These are phyloP conservation scores for Leucophenga varia DNA, from an alignment of 1,140 invertebrate genomes.

Conservation along the genomic window DNA sequence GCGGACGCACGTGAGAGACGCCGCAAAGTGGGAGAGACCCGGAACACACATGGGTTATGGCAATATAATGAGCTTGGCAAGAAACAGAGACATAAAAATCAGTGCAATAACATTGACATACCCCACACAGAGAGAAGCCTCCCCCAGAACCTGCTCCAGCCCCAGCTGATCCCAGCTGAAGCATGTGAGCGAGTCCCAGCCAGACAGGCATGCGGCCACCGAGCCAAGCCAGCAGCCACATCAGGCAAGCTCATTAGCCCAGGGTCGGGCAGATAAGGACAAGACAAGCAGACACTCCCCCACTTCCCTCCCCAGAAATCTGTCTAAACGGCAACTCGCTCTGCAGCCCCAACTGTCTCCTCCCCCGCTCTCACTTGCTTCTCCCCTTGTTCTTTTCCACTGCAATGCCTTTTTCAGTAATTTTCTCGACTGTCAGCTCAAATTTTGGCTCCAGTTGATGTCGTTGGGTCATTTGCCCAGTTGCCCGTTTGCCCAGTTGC, in stretches of 20 bases:
- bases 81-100: constrained; percentile 37
- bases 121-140: constrained; percentile 8
- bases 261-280: constrained; percentile 37
- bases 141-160: constrained; percentile 14
- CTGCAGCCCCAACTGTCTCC: too few relatives aligned
- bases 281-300: constrained; percentile 20
- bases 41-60: constrained; percentile 38
- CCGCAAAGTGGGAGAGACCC: too few relatives aligned
- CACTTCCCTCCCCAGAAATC: too few relatives aligned
- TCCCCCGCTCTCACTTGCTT: constrained; percentile 3
- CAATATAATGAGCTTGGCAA: constrained; percentile 44
- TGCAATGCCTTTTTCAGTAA: constrained; percentile 50
- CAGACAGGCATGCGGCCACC: constrained; percentile 10
- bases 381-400: constrained; percentile 49
- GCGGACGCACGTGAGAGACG: too few relatives aligned
- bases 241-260: constrained; percentile 39
- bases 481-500: constrained; percentile 14
- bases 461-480: constrained; percentile 38
- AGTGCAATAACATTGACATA: constrained; percentile 49
- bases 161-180: constrained; percentile 9
- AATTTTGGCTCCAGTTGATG: constrained; percentile 43
- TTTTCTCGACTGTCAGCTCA: constrained; percentile 50
- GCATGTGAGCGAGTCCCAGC: constrained; percentile 8
- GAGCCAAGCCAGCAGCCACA: neutral
- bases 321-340: too few relatives aligned